Evolutionary conservation across 2,888 invertebrate species (phyloP).

Genomic region (Tortrix viridana): DNA sequence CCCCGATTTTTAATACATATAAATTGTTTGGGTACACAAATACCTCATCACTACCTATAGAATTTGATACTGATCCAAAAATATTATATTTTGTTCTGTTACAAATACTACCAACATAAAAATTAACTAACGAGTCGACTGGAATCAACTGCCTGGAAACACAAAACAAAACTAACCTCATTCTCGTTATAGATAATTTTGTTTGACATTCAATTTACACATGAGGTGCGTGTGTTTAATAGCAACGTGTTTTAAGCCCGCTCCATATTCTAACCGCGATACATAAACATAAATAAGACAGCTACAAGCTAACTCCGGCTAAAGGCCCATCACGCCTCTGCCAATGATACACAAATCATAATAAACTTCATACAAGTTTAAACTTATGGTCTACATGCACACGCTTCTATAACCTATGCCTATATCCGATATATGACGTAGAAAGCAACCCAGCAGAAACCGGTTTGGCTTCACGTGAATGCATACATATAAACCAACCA

Average conservation of each 20-base stretch:
- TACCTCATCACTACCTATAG: no score
- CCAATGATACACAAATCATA: constrained; percentile 77
- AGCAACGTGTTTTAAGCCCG: constrained; percentile 35
- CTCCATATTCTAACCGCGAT: constrained; percentile 49
- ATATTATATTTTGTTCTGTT: no score
- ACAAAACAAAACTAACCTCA: constrained; percentile 11
- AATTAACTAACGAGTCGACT: background rate
- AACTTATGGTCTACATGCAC: constrained; percentile 64
- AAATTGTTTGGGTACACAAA: constrained; percentile 7
- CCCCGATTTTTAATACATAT: constrained; percentile 5
- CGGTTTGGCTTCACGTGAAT: constrained; percentile 75
- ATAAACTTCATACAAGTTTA: constrained; percentile 70
- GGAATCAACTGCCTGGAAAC: constrained; percentile 23
- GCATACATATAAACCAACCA: constrained; percentile 75
- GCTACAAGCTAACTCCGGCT: constrained; percentile 59
- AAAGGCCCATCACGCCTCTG: constrained; percentile 70
- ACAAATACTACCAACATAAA: no score
- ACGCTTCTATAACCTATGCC: constrained; percentile 62
- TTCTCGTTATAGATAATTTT: constrained; percentile 26
- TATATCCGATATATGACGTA: constrained; percentile 73
- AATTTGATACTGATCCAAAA: no score
- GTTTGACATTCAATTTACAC: constrained; percentile 34
- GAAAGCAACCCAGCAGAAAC: constrained; percentile 74
- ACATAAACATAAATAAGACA: constrained; percentile 63
- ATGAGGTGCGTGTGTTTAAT: constrained; percentile 34